Percentiles rank a stretch among this genome's conserved stretches.
phyloP scores from a whole-genome alignment of 2,888 invertebrate genomes.

The Litoditis marina region DNA sequence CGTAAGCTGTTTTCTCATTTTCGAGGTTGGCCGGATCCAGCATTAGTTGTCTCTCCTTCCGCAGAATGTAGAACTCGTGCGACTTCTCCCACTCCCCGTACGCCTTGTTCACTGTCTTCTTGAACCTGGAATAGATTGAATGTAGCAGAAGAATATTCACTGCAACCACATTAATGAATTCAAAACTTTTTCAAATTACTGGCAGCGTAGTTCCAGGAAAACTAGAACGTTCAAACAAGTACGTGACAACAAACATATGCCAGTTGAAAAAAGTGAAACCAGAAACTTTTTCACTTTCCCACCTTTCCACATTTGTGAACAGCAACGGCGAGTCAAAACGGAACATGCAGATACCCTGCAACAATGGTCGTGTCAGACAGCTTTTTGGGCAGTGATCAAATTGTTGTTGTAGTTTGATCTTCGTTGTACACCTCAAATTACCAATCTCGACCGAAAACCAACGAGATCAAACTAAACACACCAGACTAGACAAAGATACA shows the following conservation, averaged over 20 bases:
- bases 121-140: constrained; percentile 24
- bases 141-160: no score
- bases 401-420: no score
- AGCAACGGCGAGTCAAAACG: constrained; percentile 65
- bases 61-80: constrained; percentile 40
- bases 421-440: no score
- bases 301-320: constrained; percentile 64
- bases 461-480: no score
- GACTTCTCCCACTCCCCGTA: constrained; percentile 41
- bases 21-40: constrained; percentile 2
- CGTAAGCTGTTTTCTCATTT: neutral
- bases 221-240: no score
- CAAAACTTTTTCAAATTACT: neutral
- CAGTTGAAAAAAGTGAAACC: neutral
- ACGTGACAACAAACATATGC: no score
- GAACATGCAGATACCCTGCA: constrained; percentile 65
- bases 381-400: no score
- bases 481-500: no score
- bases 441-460: no score
- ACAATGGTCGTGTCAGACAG: constrained; percentile 19
- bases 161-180: no score
- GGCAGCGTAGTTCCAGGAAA: no score
- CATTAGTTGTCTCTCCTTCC: constrained; percentile 23
- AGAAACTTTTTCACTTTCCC: no score
- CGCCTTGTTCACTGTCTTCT: constrained; percentile 33